Conservation (phyloP, 1,140 invertebrate genomes). For the Telenomus remus region DNA sequence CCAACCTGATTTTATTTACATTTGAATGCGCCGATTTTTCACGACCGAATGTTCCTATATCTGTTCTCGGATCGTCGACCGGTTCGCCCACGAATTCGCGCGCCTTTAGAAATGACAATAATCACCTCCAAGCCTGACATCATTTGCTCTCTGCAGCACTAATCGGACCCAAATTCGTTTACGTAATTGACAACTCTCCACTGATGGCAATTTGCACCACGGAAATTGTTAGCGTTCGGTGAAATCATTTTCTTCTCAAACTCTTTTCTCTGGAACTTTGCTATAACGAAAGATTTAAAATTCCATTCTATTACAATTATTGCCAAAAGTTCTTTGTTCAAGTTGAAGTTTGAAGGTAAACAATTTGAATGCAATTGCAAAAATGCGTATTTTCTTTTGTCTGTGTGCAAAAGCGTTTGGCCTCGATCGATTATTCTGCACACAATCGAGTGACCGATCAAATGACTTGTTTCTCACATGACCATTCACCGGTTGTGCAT, state of each 20-base stretch:
- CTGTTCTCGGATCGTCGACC: slow-evolving; percentile 37
- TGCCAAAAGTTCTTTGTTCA: no score
- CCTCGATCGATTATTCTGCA: slow-evolving; percentile 1
- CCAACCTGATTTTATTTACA: slow-evolving; percentile 33
- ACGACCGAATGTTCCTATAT: slow-evolving; percentile 1
- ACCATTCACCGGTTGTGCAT: neutral
- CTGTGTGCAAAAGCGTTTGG: neutral
- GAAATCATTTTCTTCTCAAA: no score
- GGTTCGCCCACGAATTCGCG: slow-evolving; percentile 40
- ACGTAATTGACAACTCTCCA: no score
- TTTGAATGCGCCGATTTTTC: slow-evolving; percentile 33
- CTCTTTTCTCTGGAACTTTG: no score
- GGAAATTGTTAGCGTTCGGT: no score
- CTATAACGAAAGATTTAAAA: no score
- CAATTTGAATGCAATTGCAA: neutral
- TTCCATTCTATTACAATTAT: no score
- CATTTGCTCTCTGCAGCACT: slow-evolving; percentile 1
- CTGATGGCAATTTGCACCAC: no score
- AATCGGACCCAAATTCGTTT: slow-evolving; percentile 1
- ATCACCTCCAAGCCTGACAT: slow-evolving; percentile 21
- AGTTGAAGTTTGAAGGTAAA: no score
- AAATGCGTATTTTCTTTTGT: neutral
- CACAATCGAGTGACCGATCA: neutral
- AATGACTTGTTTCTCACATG: neutral
- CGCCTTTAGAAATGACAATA: slow-evolving; percentile 28